Evolutionary conservation across 1,140 invertebrate genomes (phyloP), one percentile per base, ranked within the genome.

Genomic region (Rhagoletis pomonella): DNA sequence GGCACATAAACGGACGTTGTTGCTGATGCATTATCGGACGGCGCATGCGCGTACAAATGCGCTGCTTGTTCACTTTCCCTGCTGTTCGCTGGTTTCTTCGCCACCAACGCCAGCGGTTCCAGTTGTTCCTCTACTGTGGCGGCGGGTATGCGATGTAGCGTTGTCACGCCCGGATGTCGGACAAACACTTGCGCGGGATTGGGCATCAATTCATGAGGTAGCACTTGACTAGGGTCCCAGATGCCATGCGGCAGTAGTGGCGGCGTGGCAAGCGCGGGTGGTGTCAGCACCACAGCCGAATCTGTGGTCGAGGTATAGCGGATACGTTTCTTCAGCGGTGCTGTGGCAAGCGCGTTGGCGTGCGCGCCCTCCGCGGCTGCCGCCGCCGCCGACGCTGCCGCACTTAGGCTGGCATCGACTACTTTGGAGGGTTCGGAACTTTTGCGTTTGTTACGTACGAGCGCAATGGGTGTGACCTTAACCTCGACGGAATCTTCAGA

Each of bases 401-500:
- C 29, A 29, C 29, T 29, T 29, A 29, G 29, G 29, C 29, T 89
- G 77, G 62, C 90, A 50, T 17, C 90, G 50, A 92, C 89, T 0
- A 92, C 90, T 87, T 91, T 90, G 89, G 95, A 94, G 0, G 96
- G 96, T 87, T 97, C 96, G 12, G 95, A 95, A 86, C 96, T 94
- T 89, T 97, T 97, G 44, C 96, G 93, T 91, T 97, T 97, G 90
- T 95, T 95, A 88, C 95, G 95, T 73, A 94, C 90, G 69, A 95
- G 92, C 1, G 95, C 94, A 62, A 96, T 96, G 5, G 96, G 93
- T 19, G 93, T 94, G 2, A 95, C 94, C 88, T 95, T 95, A 12
- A 95, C 95, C 89, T 96, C 95, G 2, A 97, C 93, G 81, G 96
- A 96, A 92, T 97, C 96, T 89, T 97, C 96, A 39, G 96, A 97